Evolutionary conservation across 2,888 invertebrate genomes (phyloP), one percentile per base, ranked within the genome.

Genomic region (Drosophila anomalata): DNA sequence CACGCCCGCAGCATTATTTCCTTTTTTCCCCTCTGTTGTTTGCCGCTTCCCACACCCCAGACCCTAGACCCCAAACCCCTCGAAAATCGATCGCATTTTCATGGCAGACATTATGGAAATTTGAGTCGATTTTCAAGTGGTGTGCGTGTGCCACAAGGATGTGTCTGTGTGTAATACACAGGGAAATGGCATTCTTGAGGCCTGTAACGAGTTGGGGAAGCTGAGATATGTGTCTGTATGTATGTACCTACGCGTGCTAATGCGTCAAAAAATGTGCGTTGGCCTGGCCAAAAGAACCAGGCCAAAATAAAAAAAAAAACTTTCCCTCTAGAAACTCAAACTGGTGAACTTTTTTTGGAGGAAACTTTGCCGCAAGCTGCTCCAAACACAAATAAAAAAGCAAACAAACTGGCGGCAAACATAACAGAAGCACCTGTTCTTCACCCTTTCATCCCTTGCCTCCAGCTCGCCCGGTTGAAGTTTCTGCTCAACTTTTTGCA

Each of bases 41-140:
- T 58, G 53, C 50, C 48, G 53, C 69, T 73, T 24, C 42, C 41
- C 22, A 29, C 29, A 29, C 65, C 33, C 11, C 47, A 36, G 24
- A 42, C 42, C 39, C 53, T 12, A 29, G 22, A 42, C 42, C 39
- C 53, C 20, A 29, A 12, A 44, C 33, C 24, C n/a, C 74, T 77
- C 71, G 75, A 82, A 89, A 86, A 86, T 86, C 86, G 88, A 89
- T 86, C 86, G 89, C 79, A 87, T 89, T 86, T 86, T 89, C 79
- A 87, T 86, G 83, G 88, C 88, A 89, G 82, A 89, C 88, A 87
- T 89, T 86, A 89, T 89, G 88, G 89, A 89, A 89, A 86, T 86
- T 85, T 83, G 86, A 87, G 83, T 85, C 79, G 75, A 77, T 77
- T 74, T 70, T 88, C 74, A 78, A 81, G 85, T 81, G 85, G 79